A percentile compares a stretch with the other conserved stretches of the same genome.
phyloP scores from a whole-genome alignment of 2,113 vertebrate genomes.

The Chloropsis hardwickii region DNA sequence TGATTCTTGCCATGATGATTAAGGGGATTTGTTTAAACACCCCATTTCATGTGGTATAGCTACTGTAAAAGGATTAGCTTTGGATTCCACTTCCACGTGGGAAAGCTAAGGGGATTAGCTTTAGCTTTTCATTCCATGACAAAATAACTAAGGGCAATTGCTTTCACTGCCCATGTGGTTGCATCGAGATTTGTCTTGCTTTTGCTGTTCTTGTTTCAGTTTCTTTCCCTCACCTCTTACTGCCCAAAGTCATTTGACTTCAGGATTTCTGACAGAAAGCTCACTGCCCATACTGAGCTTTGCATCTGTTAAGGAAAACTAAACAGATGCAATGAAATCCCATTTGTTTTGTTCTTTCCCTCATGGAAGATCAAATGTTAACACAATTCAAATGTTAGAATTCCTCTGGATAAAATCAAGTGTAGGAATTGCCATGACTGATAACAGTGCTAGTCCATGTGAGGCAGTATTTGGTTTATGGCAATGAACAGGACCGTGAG shows the following conservation, averaged over 20 bases:
- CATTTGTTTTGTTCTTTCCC: background rate
- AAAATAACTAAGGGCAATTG: slow-evolving; percentile 49
- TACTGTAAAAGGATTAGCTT: slow-evolving; percentile 70
- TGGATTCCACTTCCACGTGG: slow-evolving; percentile 48
- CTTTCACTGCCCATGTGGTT: slow-evolving; percentile 10
- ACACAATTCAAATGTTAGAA: background rate
- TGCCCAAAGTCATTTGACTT: background rate
- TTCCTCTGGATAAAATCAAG: background rate
- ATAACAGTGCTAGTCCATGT: background rate
- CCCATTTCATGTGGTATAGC: slow-evolving; percentile 45
- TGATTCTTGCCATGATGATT: slow-evolving; percentile 60
- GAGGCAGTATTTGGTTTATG: background rate
- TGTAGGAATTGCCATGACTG: background rate
- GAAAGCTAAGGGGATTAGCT: slow-evolving; percentile 65
- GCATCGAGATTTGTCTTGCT: background rate
- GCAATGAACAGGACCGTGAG: background rate
- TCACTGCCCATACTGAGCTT: background rate
- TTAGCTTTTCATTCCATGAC: slow-evolving; percentile 58
- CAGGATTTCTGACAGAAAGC: background rate
- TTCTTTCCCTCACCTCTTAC: background rate
- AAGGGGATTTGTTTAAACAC: slow-evolving; percentile 64
- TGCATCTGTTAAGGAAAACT: background rate
- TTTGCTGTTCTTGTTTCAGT: background rate
- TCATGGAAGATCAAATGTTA: background rate
- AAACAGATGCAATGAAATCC: background rate